Base-by-base conservation (phyloP, 2,797 vertebrate genomes). In the Paramormyrops hopkinsi region DNA sequence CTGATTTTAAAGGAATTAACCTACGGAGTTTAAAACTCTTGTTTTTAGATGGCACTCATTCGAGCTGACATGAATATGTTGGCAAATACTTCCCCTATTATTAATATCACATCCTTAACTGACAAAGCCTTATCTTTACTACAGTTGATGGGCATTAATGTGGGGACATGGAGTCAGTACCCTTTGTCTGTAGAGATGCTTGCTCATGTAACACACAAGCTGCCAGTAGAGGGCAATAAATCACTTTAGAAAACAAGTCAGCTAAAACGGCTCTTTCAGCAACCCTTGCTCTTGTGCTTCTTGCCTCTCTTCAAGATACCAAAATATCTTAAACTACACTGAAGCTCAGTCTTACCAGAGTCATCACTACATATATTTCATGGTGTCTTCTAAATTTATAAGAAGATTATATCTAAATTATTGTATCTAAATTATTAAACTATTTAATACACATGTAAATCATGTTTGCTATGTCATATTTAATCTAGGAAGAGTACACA, bases 241-340 rank as follows among this genome's bases (percentile, higher is more conserved):
- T 69, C 50, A 53, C 59, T 83, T 86, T 48, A 25, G 9, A 88
- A 84, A 22, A 8, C 37, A 59, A 89, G 48, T 22, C n/a, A n/a
- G n/a, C 37, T 41, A 46, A 50, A 46, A 37, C n/a, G 1, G 89
- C 79, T 90, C 79, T 88, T 89, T 88, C 33, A 87, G 33, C 90
- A 84, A 82, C 89, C 90, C 53, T 51, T 89, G 22, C 14, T 1
- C 48, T 5, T 44, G 17, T 46, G 44, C 83, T 90, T 89, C 86
- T 48, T 92, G 90, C 91, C 90, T 91, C 91, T 91, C 76, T 90
- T 91, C 87, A 56, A 83, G 91, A 90, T 91, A 91, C 86, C 87
- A 91, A 12, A 85, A 88, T 91, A 89, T 91, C 51, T n/a, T 79
- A 33, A 51, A 86, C 50, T 54, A 86, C 50, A n/a, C 17, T 19